Evolutionary conservation across 92 coral and sea anemone genomes (phyloP).

Genomic region (Meandrina meandrites): DNA sequence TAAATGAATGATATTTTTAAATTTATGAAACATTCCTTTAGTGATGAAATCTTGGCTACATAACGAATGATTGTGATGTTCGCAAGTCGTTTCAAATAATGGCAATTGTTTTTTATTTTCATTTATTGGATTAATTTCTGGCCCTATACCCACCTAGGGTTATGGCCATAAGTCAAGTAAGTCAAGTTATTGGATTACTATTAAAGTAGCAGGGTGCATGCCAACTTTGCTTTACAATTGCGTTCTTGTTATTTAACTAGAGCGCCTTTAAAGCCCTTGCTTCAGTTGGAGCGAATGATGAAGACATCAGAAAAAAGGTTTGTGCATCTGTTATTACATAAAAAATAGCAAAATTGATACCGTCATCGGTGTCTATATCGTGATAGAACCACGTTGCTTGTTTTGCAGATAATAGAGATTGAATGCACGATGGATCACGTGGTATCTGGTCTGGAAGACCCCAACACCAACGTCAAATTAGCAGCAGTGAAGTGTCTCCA

Average conservation of each 20-base stretch:
- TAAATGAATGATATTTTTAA: too few species aligned
- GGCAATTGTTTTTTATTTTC: too few species aligned
- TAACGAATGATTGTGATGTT: too few species aligned
- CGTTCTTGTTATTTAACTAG: slow-evolving; percentile 40
- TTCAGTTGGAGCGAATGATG: slow-evolving; percentile 97
- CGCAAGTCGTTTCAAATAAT: too few species aligned
- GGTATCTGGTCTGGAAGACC: slow-evolving; percentile 91
- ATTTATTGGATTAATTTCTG: too few species aligned
- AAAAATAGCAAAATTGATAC: neutral
- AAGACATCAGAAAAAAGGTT: slow-evolving; percentile 94
- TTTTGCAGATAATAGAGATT: slow-evolving; percentile 82
- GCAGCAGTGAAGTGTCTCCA: slow-evolving; percentile 99
- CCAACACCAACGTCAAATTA: slow-evolving; percentile 82
- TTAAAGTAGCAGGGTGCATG: neutral
- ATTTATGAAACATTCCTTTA: too few species aligned
- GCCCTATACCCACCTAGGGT: too few species aligned
- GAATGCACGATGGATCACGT: slow-evolving; percentile 97
- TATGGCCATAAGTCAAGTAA: too few species aligned
- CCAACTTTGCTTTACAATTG: neutral
- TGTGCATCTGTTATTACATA: neutral
- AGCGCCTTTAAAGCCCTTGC: slow-evolving; percentile 96
- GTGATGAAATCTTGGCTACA: too few species aligned
- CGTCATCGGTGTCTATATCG: neutral
- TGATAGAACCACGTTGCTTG: neutral
- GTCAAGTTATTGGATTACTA: too few species aligned